Evolutionary conservation across 2,888 invertebrate species (phyloP), one percentile per base, ranked within the genome.

Genomic region (Allolobophora icterica): DNA sequence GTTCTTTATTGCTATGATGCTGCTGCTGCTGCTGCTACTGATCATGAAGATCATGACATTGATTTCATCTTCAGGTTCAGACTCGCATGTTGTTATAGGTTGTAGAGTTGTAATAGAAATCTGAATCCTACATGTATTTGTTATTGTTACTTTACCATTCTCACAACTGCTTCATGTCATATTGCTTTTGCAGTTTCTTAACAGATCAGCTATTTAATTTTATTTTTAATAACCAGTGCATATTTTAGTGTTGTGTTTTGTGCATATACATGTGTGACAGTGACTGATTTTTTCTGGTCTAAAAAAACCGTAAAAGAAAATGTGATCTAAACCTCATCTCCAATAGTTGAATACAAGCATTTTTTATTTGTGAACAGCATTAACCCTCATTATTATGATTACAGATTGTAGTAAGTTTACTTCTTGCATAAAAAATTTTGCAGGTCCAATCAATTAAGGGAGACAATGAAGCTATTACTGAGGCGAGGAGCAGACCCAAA

Each of bases 401-500:
- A 11, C 71, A 71, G 30, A 71, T 71, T n/a, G n/a, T 71, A 11
- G 5, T n/a, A 30, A 11, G 71, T 71, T 71, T 71, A 71, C n/a
- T 71, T n/a, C n/a, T 71, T 71, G 71, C 71, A 4, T 71, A 0
- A 2, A 5, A 11, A 0, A 71, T 71, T 8, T 71, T 71, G 2
- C 71, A 95, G 95, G 83, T 94, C 94, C 83, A 94, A 94, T 71
- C 93, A 94, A 91, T 95, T 95, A 95, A 94, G 94, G 92, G 91
- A 92, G 13, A 95, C 95, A 0, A 93, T 95, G 84, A 94, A 94
- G 84, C 93, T 95, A 45, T 92, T 95, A 90, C 92, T 95, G 91
- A 92, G 93, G 89, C 93, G 95, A 89, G 95, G 95, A 33, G 95
- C 95, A 24, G 93, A 95, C 92, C 95, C 95, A 8, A 95, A 95